Evolutionary conservation across 2,888 invertebrate species (phyloP).

Genomic region (Nebria brevicollis): DNA sequence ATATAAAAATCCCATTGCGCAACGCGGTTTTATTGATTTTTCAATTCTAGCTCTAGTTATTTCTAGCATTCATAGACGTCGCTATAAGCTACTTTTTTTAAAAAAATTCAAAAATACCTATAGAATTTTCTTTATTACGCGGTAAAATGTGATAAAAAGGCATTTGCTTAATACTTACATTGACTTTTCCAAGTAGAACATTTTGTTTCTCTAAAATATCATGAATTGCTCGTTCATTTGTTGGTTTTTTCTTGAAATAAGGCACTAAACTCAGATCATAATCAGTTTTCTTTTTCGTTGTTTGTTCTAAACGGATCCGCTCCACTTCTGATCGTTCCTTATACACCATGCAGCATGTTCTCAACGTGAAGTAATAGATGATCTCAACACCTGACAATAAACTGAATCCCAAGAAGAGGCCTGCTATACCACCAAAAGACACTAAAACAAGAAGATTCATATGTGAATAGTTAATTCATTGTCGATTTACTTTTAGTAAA

Average conservation of each 20-base stretch:
- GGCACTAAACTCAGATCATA: slow-evolving; percentile 61
- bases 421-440: slow-evolving; percentile 74
- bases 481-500: too few species aligned
- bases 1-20: too few species aligned
- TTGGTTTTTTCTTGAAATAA: slow-evolving; percentile 56
- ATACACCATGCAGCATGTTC: slow-evolving; percentile 72
- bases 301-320: slow-evolving; percentile 62
- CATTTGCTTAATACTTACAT: slow-evolving; percentile 8
- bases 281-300: slow-evolving; percentile 54
- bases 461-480: too few species aligned
- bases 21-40: too few species aligned
- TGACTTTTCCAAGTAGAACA: neutral
- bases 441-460: slow-evolving; percentile 61
- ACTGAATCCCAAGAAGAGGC: slow-evolving; percentile 79
- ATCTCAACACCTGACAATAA: slow-evolving; percentile 80
- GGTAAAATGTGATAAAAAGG: too few species aligned
- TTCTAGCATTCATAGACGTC: too few species aligned
- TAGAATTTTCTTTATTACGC: too few species aligned
- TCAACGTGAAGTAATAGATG: slow-evolving; percentile 79
- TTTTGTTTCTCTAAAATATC: slow-evolving; percentile 40
- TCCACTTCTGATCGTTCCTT: slow-evolving; percentile 65
- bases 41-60: too few species aligned
- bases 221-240: slow-evolving; percentile 54
- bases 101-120: too few species aligned
- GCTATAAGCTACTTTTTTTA: too few species aligned